phyloP scores from a whole-genome alignment of 2,888 invertebrate genomes.

The Zaprionus obscuricornis region DNA sequence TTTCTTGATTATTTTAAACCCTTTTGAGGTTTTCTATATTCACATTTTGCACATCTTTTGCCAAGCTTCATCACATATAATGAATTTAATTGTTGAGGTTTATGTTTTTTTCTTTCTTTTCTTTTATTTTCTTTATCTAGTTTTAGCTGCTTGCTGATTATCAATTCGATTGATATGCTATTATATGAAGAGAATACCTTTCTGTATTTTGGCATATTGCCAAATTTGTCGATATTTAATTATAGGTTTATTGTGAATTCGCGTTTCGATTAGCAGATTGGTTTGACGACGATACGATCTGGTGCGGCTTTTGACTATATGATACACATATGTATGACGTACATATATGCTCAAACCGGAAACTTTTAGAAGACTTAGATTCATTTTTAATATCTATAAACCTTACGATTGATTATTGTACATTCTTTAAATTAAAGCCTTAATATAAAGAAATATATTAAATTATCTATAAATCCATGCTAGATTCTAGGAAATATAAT shows the following conservation, averaged over 20 bases:
- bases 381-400: neutral
- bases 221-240: conserved; percentile 40
- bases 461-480: too few relatives aligned
- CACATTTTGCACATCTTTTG: conserved; percentile 30
- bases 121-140: conserved; percentile 33
- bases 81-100: conserved; percentile 57
- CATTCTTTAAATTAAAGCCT: neutral
- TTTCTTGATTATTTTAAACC: conserved; percentile 52
- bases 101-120: conserved; percentile 41
- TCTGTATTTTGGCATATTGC: conserved; percentile 54
- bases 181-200: conserved; percentile 65
- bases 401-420: neutral
- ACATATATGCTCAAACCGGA: too few relatives aligned
- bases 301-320: too few relatives aligned
- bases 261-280: conserved; percentile 27
- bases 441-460: too few relatives aligned
- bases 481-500: too few relatives aligned
- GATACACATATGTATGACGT: too few relatives aligned
- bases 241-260: conserved; percentile 34
- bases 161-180: conserved; percentile 67
- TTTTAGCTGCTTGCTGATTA: conserved; percentile 32
- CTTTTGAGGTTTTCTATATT: conserved; percentile 21
- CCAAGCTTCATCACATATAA: conserved; percentile 37
- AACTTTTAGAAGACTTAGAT: too few relatives aligned
- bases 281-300: too few relatives aligned